Evolutionary conservation across 2,113 vertebrate species (phyloP), one percentile per base, ranked within the genome.

Genomic region (Hemiscyllium ocellatum): DNA sequence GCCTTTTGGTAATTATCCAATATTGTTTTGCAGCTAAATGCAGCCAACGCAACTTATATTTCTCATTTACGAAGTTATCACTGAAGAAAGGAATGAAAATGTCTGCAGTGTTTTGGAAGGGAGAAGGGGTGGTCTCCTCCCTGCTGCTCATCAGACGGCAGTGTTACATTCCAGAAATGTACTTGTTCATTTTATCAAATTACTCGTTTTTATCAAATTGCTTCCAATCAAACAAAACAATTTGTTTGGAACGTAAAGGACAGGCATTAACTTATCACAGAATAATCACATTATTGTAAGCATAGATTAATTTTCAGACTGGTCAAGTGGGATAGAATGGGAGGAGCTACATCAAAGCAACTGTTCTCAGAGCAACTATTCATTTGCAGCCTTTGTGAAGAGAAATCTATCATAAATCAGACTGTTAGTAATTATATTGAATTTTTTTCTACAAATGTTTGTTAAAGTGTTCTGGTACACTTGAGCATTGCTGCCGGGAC

Each of bases 1-100:
- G 29, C 20, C 26, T 68, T 4, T 5, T 47, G 37, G 2, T n/a
- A n/a, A 65, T 70, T 61, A 61, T 95, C 76, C 56, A 65, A 33
- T 95, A 20, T 91, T 96, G 96, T 95, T 83, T 95, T 95, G 78
- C 95, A 95, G 95, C 85, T 95, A 87, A 90, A 95, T 33, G 42
- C 65, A 85, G 17, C 37, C 10, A 66, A 95, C 15, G 7, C 3
- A 15, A 8, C 24, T 68, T 95, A 95, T 20, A 24, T 42, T 68
- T 42, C 95, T 22, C 95, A 95, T 86, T 70, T 72, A 72, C 94
- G 78, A 33, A 95, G 83, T 26, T 85, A 42, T 37, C 56, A 83
- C 65, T 80, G 65, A 66, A 0, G 19, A 56, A 95, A 83, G 42
- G 80, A 29, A 13, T 90, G 52, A 10, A n/a, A 20, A 12, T 37